A percentile compares a stretch with the other conserved stretches of the same genome.
Conservation (phyloP, 2,888 invertebrate genomes). For the Hecatera dysodea region DNA sequence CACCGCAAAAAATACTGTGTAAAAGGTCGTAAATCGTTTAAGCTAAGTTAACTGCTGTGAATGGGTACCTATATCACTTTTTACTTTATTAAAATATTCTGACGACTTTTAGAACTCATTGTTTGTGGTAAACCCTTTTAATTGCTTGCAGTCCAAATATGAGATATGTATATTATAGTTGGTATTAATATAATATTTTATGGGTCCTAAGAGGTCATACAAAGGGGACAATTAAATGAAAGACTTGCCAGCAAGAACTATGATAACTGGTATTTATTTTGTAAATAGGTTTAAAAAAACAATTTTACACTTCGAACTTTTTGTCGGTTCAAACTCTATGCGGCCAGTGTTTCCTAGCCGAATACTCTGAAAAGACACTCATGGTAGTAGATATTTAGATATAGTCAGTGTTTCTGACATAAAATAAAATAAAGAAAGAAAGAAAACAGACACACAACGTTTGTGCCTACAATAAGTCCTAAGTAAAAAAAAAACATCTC, state of each 20-base stretch:
- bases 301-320: no score
- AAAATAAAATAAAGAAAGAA: no score
- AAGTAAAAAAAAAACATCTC: no score
- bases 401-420: no score
- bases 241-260: background rate
- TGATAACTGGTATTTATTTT: no score
- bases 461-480: accelerated
- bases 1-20: conserved; percentile 12
- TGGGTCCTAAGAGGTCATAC: background rate
- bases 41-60: conserved; percentile 3
- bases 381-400: no score
- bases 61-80: conserved; percentile 14
- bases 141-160: background rate
- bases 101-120: conserved; percentile 14
- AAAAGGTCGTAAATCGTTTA: conserved; percentile 46
- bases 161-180: background rate
- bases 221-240: background rate
- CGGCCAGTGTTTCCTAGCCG: no score
- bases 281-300: no score
- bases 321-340: no score
- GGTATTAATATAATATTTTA: background rate
- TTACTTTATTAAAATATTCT: conserved; percentile 4
- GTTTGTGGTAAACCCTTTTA: background rate
- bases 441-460: no score
- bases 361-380: no score